These are phyloP conservation scores for Aleiodes testaceus DNA, from an alignment of 2,888 invertebrate species.

Conservation along the genomic window DNA sequence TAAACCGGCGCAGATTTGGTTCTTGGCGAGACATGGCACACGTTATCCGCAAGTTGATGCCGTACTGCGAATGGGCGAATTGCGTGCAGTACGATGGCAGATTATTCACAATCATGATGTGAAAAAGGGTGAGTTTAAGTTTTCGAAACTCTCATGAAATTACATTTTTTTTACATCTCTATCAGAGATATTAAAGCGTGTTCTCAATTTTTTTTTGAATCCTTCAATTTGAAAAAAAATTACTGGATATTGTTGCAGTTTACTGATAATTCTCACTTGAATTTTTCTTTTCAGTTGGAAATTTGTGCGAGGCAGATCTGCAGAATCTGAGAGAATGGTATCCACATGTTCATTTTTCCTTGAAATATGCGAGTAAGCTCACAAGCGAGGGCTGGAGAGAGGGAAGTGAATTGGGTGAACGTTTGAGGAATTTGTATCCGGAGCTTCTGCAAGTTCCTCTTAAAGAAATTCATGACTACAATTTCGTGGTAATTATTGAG, in stretches of 20 bases:
- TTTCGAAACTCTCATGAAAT: too few relatives aligned
- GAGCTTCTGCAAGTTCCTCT: background rate
- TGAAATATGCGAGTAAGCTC: background rate
- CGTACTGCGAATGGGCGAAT: conserved; percentile 75
- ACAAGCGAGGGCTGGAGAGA: conserved; percentile 9
- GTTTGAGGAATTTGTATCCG: conserved; percentile 7
- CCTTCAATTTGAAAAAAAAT: too few relatives aligned
- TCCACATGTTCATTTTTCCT: background rate
- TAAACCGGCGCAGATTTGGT: conserved; percentile 82
- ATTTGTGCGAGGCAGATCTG: conserved; percentile 2
- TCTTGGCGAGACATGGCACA: conserved; percentile 81
- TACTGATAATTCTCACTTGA: background rate
- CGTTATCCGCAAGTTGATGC: conserved; percentile 77
- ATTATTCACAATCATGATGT: conserved; percentile 79
- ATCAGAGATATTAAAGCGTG: too few relatives aligned
- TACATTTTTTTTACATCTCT: too few relatives aligned
- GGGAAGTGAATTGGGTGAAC: background rate
- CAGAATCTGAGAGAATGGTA: background rate
- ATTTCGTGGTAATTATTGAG: conserved; percentile 1
- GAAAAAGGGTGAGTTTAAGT: conserved; percentile 69
- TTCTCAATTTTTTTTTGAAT: too few relatives aligned
- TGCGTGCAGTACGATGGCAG: conserved; percentile 77
- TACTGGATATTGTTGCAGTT: too few relatives aligned
- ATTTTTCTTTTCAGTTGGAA: background rate
- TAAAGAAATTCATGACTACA: background rate